Conservation (phyloP, 1,140 invertebrate species). For the Chrysomallon squamiferum region DNA sequence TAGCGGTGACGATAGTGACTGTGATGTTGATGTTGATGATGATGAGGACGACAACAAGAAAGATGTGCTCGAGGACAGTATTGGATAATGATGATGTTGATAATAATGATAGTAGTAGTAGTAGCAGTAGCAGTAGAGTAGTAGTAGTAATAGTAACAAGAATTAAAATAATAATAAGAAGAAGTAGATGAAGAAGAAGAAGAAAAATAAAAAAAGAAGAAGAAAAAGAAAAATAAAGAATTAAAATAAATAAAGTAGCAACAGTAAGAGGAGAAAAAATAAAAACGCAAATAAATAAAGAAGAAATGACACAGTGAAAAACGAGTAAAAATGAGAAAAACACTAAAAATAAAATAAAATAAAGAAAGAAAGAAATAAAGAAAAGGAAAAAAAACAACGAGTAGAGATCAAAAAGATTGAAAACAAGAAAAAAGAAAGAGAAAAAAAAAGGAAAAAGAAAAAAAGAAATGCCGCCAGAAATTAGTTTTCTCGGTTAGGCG, state of each 20-base stretch:
- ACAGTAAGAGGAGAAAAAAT: background rate
- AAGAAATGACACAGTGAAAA: slow-evolving; percentile 10
- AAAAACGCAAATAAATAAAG: background rate
- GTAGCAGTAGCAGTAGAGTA: too few species aligned
- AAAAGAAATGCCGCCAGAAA: background rate
- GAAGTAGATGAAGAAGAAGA: too few species aligned
- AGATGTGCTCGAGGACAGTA: too few species aligned
- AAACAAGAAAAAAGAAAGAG: slow-evolving; percentile 11
- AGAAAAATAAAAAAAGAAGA: background rate
- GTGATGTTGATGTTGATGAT: too few species aligned
- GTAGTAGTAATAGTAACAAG: too few species aligned
- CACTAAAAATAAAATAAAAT: background rate
- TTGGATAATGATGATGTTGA: too few species aligned
- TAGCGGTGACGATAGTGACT: too few species aligned
- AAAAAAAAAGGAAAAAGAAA: slow-evolving; percentile 8
- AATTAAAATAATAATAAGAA: too few species aligned
- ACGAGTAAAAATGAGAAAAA: too few species aligned
- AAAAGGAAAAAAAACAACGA: background rate
- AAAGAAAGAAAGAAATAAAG: slow-evolving; percentile 6
- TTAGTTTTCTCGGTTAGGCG: background rate
- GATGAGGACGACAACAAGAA: too few species aligned
- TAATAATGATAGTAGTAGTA: too few species aligned
- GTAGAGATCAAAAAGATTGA: background rate
- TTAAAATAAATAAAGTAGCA: background rate
- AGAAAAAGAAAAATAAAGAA: background rate